Base-by-base conservation (phyloP, 2,113 vertebrate genomes). In the Pipa parva region DNA sequence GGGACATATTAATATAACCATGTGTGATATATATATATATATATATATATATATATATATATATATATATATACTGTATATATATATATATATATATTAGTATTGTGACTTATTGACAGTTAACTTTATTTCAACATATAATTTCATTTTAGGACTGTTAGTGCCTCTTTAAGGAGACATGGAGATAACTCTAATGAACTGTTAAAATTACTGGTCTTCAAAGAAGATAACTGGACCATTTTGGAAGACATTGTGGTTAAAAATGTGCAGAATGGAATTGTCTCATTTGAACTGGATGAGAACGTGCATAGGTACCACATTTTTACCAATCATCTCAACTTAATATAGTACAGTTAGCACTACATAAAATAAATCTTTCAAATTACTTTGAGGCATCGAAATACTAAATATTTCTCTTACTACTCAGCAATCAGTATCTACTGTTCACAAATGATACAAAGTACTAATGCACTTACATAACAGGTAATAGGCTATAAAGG, bases 201-300 rank as follows among this genome's bases (percentile, higher is more conserved):
- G 17, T 82, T 91, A 72, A 83, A 83, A 60, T 76, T 91, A 59
- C 57, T 95, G 66, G 91, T 88, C 39, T 84, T 73, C 42, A 81
- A 74, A 76, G 87, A 92, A 27, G 78, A 86, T 9, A 80, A 78
- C 28, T 97, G 93, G 93, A 79, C 75, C 51, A 71, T 86, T 13
- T 73, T 94, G 72, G 88, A 93, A 39, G 72, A 88, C 46, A 62
- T 86, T 49, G 22, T 64, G 0, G 77, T 92, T 63, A 85, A 82
- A 74, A 90, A 83, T 59, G 42, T 78, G 63, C 80, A 76, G 59
- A 92, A 83, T 1, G 89, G 91, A 12, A 80, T 93, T 68, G 84
- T 93, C 63, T 88, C 89, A 18, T 92, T 96, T 79, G 87, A 94
- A 74, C n/a, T 95, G 54, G 63, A 49, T 0, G 83, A 93, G 63